Evolutionary conservation across 2,797 vertebrate genomes (phyloP).

Genomic region (Argya squamiceps): DNA sequence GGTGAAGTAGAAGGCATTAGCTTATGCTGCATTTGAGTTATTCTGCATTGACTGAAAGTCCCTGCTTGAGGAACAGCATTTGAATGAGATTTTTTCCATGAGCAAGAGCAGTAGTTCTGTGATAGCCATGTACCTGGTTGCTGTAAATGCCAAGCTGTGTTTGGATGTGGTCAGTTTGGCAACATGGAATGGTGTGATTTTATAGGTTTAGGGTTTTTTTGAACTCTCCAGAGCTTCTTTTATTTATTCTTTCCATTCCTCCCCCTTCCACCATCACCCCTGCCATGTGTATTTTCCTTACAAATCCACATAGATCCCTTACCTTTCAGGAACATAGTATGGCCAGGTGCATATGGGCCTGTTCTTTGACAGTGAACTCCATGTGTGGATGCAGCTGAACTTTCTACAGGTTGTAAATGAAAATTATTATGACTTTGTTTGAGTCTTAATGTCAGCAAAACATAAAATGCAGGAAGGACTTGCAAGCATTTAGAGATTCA

Average conservation of each 20-base stretch:
- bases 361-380: neutral
- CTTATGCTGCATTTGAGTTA: neutral
- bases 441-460: neutral
- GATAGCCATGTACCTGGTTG: rapidly evolving
- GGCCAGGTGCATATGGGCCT: rapidly evolving
- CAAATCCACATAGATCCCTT: neutral
- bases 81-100: neutral
- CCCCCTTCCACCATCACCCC: neutral
- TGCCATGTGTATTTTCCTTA: neutral
- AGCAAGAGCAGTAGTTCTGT: neutral
- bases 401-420: neutral
- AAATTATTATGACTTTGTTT: neutral
- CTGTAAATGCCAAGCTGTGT: neutral
- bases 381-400: neutral
- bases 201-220: neutral
- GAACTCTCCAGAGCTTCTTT: neutral
- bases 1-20: neutral
- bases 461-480: neutral
- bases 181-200: neutral
- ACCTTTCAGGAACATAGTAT: neutral
- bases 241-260: neutral
- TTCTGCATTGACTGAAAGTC: neutral
- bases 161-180: neutral
- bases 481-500: neutral
- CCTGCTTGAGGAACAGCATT: neutral